Evolutionary conservation across 2,113 vertebrate genomes (phyloP), one percentile per base, ranked within the genome.

Genomic region (Rhadina sibilatrix): DNA sequence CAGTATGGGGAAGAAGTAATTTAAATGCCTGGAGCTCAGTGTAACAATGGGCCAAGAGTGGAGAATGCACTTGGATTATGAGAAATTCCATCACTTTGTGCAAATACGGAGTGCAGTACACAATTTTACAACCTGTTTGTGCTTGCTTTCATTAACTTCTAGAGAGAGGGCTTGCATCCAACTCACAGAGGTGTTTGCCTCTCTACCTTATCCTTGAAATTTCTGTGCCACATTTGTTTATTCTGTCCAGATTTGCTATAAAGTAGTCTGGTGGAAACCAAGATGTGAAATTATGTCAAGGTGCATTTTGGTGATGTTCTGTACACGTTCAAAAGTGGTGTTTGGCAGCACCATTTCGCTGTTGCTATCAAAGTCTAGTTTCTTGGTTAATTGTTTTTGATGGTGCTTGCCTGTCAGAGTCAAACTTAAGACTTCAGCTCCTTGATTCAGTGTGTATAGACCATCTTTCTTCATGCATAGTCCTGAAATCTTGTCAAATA

Each of bases 151-250:
- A 2, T 44, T 63, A 10, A 38, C 21, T 82, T 87, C 7, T 66
- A 44, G 35, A 66, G n/a, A 13, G 50, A 7, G 4, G 28, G 50
- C 6, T 64, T 3, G 6, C 24, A 38, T 90, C 37, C 10, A 59
- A 0, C 33, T 90, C 23, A 6, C 52, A 30, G 18, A 59, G 28
- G 9, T 30, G 31, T 9, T 63, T 91, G 31, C 37, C 8, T 15
- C 5, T 78, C 40, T 56, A 2, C 35, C 47, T 75, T 75, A 49
- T 85, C 40, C 11, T 61, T 65, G 46, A 84, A 61, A 49, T 24
- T 44, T 17, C 15, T 49, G 5, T 46, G 4, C 14, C 2, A 0
- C 56, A 21, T 1, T 35, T 35, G 35, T 11, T 84, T 19, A 52
- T 78, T 69, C 27, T 46, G 7, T 70, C 28, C 15, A 4, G 64